A percentile compares a stretch with the other conserved stretches of the same genome.
Conservation (phyloP, 2,797 vertebrate genomes). For the Crocodylus rhombifer region DNA sequence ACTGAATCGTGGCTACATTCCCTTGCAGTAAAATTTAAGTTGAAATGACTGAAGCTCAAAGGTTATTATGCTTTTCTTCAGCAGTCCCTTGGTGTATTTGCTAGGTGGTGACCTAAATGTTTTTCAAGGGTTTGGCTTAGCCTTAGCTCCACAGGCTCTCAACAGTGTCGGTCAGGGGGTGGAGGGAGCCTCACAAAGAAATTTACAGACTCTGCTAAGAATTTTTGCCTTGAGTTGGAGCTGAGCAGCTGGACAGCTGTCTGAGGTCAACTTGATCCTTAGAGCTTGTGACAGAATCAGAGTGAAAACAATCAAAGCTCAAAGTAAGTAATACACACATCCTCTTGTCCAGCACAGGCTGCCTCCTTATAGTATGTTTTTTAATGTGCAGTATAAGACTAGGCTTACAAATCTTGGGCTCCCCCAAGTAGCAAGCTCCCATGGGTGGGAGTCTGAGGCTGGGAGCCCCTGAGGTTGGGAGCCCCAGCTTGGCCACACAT, state of each 20-base stretch:
- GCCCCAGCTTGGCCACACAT: too few species aligned
- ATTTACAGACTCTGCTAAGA: background rate
- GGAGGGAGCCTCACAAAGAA: background rate
- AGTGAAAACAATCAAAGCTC: background rate
- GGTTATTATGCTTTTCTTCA: background rate
- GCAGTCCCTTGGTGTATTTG: background rate
- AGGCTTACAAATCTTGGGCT: too few species aligned
- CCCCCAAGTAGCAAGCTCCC: too few species aligned
- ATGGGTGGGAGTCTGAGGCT: too few species aligned
- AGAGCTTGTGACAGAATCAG: background rate
- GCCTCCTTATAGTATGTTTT: background rate
- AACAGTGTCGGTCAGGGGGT: background rate
- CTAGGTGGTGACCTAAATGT: background rate
- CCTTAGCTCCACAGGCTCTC: background rate
- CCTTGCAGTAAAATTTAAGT: background rate
- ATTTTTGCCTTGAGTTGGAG: background rate
- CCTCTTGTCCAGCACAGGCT: background rate
- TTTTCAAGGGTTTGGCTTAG: background rate
- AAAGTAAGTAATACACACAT: background rate
- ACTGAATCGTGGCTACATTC: background rate
- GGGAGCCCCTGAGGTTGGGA: too few species aligned
- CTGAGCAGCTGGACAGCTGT: background rate
- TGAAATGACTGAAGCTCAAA: background rate
- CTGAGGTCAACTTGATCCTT: background rate
- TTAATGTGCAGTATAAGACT: background rate